phyloP scores from a whole-genome alignment of 2,113 vertebrate genomes.

The Myiagra hebetior region DNA sequence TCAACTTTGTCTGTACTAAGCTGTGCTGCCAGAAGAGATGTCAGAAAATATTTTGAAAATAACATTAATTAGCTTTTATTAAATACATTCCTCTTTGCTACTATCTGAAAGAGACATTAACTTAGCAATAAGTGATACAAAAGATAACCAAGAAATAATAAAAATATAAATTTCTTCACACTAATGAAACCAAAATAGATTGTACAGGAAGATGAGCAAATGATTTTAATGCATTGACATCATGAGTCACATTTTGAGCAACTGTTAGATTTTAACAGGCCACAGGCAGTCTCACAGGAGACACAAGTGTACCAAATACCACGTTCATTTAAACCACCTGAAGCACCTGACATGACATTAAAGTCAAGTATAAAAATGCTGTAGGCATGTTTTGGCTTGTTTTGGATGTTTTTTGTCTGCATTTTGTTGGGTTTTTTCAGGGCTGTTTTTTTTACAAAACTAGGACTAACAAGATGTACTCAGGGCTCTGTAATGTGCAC shows the following conservation, averaged over 20 bases:
- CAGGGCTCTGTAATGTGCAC: not conserved
- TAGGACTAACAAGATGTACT: not conserved
- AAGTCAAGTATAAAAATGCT: not conserved
- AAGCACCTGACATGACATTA: not conserved
- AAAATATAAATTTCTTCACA: not conserved
- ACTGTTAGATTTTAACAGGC: not conserved
- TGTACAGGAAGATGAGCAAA: not conserved
- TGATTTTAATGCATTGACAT: not conserved
- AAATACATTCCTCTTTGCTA: not conserved
- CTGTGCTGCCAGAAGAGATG: not conserved
- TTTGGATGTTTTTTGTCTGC: not conserved
- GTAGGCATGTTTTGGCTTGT: not conserved
- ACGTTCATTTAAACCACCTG: not conserved
- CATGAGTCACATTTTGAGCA: not conserved
- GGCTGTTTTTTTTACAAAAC: not conserved
- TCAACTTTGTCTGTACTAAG: constrained; percentile 43
- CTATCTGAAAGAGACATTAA: not conserved
- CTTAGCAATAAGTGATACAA: not conserved
- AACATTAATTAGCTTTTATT: not conserved
- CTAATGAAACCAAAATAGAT: not conserved
- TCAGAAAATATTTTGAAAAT: not conserved
- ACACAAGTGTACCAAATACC: not conserved
- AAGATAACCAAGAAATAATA: not conserved
- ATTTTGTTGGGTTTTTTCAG: not conserved
- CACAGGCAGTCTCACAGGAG: not conserved